These are phyloP conservation scores for Drosophila funebris DNA, from an alignment of 1,140 invertebrate genomes.

Conservation along the genomic window DNA sequence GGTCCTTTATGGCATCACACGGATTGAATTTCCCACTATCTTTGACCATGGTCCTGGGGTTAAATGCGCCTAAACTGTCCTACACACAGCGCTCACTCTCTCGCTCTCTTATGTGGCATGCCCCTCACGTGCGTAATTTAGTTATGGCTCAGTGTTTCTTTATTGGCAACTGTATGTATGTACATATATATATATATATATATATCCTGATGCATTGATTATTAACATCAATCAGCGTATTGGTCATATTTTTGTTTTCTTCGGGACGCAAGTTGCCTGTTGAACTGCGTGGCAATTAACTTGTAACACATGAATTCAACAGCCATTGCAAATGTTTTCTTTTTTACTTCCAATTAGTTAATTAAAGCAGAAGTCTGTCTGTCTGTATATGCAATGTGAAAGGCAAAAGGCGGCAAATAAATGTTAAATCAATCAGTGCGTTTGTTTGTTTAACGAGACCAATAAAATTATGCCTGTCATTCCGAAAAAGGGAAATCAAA, in stretches of 20 bases:
- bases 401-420: conserved; percentile 11
- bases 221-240: conserved; percentile 69
- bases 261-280: background rate
- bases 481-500: background rate
- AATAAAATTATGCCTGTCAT: background rate
- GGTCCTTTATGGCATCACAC: conserved; percentile 71
- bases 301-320: conserved; percentile 42
- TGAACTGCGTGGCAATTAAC: conserved; percentile 42
- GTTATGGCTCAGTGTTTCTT: conserved; percentile 43
- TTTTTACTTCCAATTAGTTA: conserved; percentile 64
- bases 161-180: background rate
- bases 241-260: conserved; percentile 30
- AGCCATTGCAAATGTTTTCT: conserved; percentile 36
- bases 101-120: conserved; percentile 33
- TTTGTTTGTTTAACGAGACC: conserved; percentile 8
- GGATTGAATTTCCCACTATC: conserved; percentile 47
- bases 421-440: conserved; percentile 16
- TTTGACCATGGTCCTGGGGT: background rate
- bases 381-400: background rate
- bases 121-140: conserved; percentile 70
- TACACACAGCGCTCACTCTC: background rate
- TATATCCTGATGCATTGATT: conserved; percentile 35
- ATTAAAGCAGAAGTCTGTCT: conserved; percentile 42
- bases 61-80: background rate
- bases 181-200: background rate